Evolutionary conservation across 2,797 vertebrate species (phyloP).

Genomic region (Micromesistius poutassou): DNA sequence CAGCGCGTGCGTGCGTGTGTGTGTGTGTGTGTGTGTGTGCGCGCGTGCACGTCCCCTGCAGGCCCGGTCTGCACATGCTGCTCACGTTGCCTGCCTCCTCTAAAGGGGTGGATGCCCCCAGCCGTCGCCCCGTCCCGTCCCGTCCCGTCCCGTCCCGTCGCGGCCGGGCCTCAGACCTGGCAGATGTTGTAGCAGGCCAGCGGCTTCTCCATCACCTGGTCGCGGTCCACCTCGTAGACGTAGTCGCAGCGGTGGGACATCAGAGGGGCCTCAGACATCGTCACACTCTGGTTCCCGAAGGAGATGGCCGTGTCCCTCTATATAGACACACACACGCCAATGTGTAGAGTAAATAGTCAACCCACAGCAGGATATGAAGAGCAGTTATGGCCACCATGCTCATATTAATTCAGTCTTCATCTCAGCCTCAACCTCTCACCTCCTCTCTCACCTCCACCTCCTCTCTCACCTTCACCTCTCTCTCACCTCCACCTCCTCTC

Average conservation of each 20-base stretch:
- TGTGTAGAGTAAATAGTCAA: no score
- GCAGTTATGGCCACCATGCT: no score
- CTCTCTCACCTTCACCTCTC: no score
- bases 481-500: no score
- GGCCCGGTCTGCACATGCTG: background rate
- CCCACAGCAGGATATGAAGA: no score
- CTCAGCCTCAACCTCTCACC: background rate
- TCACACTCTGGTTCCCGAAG: constrained; percentile 65
- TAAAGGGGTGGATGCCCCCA: background rate
- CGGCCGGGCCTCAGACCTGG: constrained; percentile 70
- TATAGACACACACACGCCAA: background rate
- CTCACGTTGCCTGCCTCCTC: background rate
- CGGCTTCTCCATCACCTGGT: constrained; percentile 65
- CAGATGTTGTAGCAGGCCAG: constrained; percentile 76
- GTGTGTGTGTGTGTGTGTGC: no score
- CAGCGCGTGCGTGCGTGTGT: no score
- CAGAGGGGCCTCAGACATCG: constrained; percentile 67
- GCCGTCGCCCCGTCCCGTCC: constrained; percentile 35
- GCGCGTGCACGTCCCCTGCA: background rate
- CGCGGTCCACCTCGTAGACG: constrained; percentile 75
- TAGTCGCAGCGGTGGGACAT: constrained; percentile 72
- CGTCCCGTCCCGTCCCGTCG: background rate
- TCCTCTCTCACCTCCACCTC: no score
- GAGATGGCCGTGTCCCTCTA: constrained; percentile 71
- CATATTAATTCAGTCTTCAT: no score